Evolutionary conservation across 2,113 vertebrate genomes (phyloP), one percentile per base, ranked within the genome.

Genomic region (Procavia capensis): DNA sequence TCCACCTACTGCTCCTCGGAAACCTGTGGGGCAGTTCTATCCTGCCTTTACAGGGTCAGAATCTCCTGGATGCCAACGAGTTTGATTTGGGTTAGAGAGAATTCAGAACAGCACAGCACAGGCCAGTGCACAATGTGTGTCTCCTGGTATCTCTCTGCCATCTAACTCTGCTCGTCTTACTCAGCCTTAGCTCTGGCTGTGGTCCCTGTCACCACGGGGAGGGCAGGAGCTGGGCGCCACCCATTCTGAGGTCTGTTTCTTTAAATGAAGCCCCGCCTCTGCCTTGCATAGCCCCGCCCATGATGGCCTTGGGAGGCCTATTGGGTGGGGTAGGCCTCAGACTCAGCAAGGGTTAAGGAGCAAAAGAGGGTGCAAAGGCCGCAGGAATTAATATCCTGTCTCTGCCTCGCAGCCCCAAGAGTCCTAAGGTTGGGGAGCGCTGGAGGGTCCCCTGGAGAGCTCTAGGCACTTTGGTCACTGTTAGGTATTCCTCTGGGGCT

Each of bases 391-490:
- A 9, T 39, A 39, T 50, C 39, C 79, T 84, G 81, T 43, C 41
- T 34, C 61, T 19, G 13, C 39, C 29, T 3, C 66, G 20, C 41
- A 24, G 41, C 29, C 82, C 31, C 45, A 45, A 9, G 2, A 19
- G 29, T 34, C 20, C 11, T 25, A 16, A 16, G 14, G 50, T 13
- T 11, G 13, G 14, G 50, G 2, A 29, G 76, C 16, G n/a, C 50
- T 25, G 34, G 13, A 25, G n/a, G 25, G 54, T 6, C n/a, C 50
- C 36, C 19, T 27, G 79, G 22, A 57, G 50, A 8, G 34, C n/a
- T n/a, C n/a, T 16, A 2, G n/a, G 11, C 0, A 6, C 41, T 14
- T 8, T 11, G 16, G 19, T 17, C 4, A 1, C 6, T 9, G 6
- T 43, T 14, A 22, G 17, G 27, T 43, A 17, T 64, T 59, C 34